A percentile compares a stretch with the other conserved stretches of the same genome.
Conservation (phyloP, 2,888 invertebrate species). For the Ashinkailepas kermadecensis region DNA sequence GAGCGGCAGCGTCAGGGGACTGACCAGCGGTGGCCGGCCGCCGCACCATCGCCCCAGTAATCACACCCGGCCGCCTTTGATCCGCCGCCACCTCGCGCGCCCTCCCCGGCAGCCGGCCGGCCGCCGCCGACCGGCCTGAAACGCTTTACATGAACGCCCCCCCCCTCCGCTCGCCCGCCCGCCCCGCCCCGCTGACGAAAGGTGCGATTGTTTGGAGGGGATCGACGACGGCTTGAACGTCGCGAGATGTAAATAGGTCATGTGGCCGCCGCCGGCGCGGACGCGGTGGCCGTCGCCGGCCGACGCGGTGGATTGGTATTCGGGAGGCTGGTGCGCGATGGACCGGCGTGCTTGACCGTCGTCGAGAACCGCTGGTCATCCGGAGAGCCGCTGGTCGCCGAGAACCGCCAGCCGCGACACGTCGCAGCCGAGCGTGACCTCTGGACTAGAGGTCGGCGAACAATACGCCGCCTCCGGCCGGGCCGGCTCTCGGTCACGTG, state of each 20-base stretch:
- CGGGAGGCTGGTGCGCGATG: background rate
- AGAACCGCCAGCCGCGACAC: background rate
- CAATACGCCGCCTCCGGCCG: background rate
- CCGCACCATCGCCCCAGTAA: background rate
- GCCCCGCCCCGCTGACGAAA: background rate
- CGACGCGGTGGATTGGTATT: background rate
- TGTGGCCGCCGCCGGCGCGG: background rate
- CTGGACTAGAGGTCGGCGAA: background rate
- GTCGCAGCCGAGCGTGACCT: background rate
- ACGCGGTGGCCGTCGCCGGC: no score
- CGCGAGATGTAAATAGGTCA: constrained; percentile 8
- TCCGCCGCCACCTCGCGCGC: background rate
- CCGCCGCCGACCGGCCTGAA: background rate
- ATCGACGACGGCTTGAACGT: background rate
- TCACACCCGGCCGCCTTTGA: background rate
- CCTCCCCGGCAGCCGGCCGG: background rate
- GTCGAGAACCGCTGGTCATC: background rate
- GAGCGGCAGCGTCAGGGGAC: background rate
- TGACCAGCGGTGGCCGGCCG: background rate
- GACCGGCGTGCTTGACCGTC: background rate
- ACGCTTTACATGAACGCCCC: background rate
- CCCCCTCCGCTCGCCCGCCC: no score
- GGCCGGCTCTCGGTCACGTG: background rate
- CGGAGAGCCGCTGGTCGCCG: no score
- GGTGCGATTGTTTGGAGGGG: constrained; percentile 19